A percentile compares a stretch with the other conserved stretches of the same genome.
Conservation (phyloP, 2,113 vertebrate species). For the Smithornis capensis region DNA sequence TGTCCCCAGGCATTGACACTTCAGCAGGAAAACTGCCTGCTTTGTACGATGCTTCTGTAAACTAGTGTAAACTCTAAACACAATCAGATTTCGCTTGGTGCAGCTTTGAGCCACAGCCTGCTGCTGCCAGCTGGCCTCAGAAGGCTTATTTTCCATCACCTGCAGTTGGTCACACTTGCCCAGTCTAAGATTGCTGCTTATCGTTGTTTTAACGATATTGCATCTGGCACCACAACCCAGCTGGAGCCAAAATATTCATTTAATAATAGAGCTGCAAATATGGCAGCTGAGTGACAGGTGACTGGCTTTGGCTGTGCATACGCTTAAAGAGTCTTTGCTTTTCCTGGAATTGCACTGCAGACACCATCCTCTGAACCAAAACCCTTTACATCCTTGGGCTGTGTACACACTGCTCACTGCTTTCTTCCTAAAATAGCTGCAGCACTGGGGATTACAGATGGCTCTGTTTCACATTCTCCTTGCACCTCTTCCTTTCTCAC, state of each 20-base stretch:
- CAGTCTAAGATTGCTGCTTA: background rate
- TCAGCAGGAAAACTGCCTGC: background rate
- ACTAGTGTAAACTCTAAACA: background rate
- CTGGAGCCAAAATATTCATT: background rate
- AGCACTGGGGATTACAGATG: background rate
- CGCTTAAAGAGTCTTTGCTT: background rate
- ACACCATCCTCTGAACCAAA: background rate
- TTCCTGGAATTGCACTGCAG: background rate
- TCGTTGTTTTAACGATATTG: background rate
- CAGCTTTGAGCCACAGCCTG: background rate
- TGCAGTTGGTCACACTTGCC: background rate
- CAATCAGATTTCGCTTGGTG: background rate
- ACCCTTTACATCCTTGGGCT: background rate
- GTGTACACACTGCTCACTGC: background rate
- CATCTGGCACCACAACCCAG: background rate
- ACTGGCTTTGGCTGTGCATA: background rate
- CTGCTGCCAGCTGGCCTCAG: constrained; percentile 1
- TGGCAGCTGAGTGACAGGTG: background rate
- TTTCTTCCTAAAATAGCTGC: background rate
- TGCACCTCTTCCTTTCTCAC: background rate
- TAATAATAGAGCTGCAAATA: background rate
- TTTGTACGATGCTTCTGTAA: background rate
- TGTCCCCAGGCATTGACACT: background rate
- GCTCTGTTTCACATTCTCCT: background rate
- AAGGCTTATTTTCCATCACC: constrained; percentile 5